Conservation (phyloP, 2,113 vertebrate species). For the Herpailurus yagouaroundi region DNA sequence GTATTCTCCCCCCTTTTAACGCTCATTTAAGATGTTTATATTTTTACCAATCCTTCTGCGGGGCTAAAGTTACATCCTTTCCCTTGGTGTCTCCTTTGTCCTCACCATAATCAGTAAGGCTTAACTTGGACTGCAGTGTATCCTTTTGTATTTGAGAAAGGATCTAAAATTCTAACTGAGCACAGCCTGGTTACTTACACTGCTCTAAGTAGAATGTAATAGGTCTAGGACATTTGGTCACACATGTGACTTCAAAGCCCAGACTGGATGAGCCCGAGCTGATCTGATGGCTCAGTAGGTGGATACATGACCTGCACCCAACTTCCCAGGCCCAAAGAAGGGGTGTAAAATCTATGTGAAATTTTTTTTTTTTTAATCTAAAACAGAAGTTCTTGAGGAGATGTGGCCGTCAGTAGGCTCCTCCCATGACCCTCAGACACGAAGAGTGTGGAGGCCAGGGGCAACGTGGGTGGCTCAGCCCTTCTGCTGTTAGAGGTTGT, state of each 20-base stretch:
- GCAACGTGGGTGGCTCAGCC: background rate
- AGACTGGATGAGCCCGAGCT: background rate
- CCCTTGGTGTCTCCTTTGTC: background rate
- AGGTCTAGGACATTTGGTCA: background rate
- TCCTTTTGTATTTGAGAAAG: constrained; percentile 26
- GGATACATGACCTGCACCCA: background rate
- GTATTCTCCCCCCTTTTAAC: background rate
- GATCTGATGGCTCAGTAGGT: background rate
- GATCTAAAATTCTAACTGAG: background rate
- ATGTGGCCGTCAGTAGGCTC: background rate
- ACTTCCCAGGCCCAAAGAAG: background rate
- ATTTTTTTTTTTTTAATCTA: background rate
- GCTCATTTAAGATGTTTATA: background rate
- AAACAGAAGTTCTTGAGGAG: background rate
- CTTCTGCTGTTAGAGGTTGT: background rate
- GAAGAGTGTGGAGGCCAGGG: background rate
- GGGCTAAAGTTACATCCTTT: background rate
- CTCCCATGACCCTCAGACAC: background rate
- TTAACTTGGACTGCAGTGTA: background rate
- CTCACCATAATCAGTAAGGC: background rate
- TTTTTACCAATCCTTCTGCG: constrained; percentile 8
- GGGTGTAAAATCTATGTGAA: background rate
- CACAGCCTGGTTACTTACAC: background rate
- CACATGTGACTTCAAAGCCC: background rate
- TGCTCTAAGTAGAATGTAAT: background rate